Base-by-base conservation (phyloP, 2,888 invertebrate genomes). In the Dicyrtomina minuta region DNA sequence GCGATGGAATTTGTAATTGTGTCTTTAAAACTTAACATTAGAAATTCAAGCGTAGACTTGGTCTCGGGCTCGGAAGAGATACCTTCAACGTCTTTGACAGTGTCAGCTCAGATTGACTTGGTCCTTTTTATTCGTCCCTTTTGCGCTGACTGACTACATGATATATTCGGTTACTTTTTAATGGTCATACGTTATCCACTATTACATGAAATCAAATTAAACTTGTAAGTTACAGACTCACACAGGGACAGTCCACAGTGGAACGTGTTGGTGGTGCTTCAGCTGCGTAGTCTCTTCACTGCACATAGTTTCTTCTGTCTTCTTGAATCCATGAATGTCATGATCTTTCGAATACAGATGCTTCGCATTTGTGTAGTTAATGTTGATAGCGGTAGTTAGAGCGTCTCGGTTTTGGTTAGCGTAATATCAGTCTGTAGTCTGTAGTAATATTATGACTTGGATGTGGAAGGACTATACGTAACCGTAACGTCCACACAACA, bases 1-100 rank as follows among this genome's bases (percentile, higher is more conserved):
- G 60, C 56, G 6, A 39, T 58, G 71, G 73, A 69, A 73, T 73
- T 73, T 53, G n/a, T 58, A 61, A 53, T 65, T 59, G 51, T 60
- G 51, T 59, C 27, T 66, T 27, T 44, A 60, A 33, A 49, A 49
- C 8, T 33, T 33, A 33, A 3, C 33, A 33, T 33, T 33, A 33
- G 33, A 33, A 3, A 33, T 33, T 33, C 33, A 33, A 33, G 4
- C 8, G 3, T 5, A 33, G 33, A 33, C 33, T 33, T 3, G 33
- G 33, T 33, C 33, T 33, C 4, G 8, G 33, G 3, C 33, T 33
- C 33, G 8, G 33, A 33, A 33, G 33, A 33, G 33, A 33, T 33
- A 33, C 33, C 33, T 8, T 5, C 33, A 33, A 33, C 33, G 33
- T 33, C 33, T 8, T 33, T 8, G 4, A 33, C n/a, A 58, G 39